Evolutionary conservation across 1,140 invertebrate genomes (phyloP).

Genomic region (Sitophilus oryzae): DNA sequence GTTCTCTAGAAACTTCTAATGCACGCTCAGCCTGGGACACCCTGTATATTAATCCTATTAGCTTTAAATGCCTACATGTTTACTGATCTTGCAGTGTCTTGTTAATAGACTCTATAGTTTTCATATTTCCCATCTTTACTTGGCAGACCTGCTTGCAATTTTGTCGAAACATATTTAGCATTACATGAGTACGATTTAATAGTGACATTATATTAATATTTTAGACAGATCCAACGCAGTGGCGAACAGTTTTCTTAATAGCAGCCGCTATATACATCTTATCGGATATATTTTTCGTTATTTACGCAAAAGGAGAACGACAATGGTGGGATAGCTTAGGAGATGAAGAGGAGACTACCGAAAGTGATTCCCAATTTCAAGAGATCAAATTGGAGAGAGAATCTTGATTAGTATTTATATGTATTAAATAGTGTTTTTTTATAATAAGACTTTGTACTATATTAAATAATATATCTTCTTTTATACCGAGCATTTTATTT

Average conservation of each 20-base stretch:
- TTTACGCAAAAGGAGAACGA: constrained; percentile 29
- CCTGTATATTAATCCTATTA: too few species aligned
- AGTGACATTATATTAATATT: constrained; percentile 1
- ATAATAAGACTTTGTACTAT: background rate
- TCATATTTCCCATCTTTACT: too few species aligned
- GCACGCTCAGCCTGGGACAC: too few species aligned
- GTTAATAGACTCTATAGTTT: too few species aligned
- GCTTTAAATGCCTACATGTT: too few species aligned
- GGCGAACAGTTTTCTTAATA: constrained; percentile 31
- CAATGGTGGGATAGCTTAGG: constrained; percentile 31
- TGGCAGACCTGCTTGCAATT: too few species aligned
- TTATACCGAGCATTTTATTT: background rate
- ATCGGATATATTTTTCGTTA: constrained; percentile 28
- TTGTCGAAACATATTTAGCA: too few species aligned
- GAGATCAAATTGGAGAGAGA: constrained; percentile 2
- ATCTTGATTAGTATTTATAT: constrained; percentile 9
- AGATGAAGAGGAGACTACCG: constrained; percentile 2
- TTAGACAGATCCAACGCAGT: constrained; percentile 25
- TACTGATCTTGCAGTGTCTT: too few species aligned
- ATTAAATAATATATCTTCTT: background rate
- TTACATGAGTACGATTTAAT: too few species aligned
- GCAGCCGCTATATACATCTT: constrained; percentile 27
- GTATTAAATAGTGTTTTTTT: background rate
- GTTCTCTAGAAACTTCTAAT: too few species aligned
- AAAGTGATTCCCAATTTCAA: background rate